A percentile compares a stretch with the other conserved stretches of the same genome.
These are phyloP conservation scores for Mus pahari DNA, from an alignment of 2,113 vertebrate genomes.

Conservation along the genomic window DNA sequence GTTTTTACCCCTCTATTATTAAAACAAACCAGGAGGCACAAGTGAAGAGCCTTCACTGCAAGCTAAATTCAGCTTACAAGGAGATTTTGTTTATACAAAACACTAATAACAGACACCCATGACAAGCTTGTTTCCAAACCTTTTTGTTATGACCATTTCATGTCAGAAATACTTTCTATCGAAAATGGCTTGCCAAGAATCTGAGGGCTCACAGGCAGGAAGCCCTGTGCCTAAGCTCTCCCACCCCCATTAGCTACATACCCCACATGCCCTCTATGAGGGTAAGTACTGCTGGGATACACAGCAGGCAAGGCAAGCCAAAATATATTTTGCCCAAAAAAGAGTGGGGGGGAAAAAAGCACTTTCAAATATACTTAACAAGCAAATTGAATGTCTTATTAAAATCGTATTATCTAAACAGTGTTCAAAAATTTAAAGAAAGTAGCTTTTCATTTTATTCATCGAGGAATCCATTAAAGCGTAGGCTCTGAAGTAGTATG, in stretches of 20 bases:
- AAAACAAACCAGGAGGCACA: constrained; percentile 83
- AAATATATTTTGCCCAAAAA: constrained; percentile 86
- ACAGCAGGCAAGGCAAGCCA: constrained; percentile 66
- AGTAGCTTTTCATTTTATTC: constrained; percentile 98
- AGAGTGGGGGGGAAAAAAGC: constrained; percentile 77
- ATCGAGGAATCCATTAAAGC: constrained; percentile 98
- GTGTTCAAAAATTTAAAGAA: constrained; percentile 95
- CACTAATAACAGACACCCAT: neutral
- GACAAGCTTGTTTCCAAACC: constrained; percentile 22
- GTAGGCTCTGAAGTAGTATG: constrained; percentile 96
- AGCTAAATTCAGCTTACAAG: constrained; percentile 55
- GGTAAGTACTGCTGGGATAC: constrained; percentile 55
- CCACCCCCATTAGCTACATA: constrained; percentile 5
- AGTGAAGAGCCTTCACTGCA: constrained; percentile 67
- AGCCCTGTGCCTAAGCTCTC: neutral
- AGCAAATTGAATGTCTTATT: constrained; percentile 92
- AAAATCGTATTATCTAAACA: constrained; percentile 92
- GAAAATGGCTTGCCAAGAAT: neutral
- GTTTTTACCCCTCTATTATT: constrained; percentile 81
- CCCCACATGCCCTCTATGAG: constrained; percentile 77
- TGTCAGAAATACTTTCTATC: constrained; percentile 68
- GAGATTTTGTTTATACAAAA: neutral
- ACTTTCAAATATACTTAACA: constrained; percentile 90
- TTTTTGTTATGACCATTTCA: constrained; percentile 56
- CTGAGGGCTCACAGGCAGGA: neutral